Conservation (phyloP, 2,797 vertebrate genomes). For the Gambusia yucatana region DNA sequence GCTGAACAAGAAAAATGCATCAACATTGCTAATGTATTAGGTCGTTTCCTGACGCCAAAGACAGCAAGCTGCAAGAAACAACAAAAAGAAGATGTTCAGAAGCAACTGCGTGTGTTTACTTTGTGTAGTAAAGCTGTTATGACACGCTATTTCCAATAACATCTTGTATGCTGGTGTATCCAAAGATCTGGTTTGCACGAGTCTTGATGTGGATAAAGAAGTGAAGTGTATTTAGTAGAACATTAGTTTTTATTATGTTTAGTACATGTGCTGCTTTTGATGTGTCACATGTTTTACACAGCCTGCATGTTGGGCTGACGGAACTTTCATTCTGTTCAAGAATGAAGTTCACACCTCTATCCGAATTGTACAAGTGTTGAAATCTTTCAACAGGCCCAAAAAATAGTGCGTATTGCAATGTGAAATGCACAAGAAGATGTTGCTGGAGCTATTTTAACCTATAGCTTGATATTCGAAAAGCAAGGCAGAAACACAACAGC, state of each 20-base stretch:
- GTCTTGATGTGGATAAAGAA: background rate
- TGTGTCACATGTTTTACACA: background rate
- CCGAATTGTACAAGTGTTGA: background rate
- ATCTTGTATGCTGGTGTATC: background rate
- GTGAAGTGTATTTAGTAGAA: background rate
- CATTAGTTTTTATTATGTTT: background rate
- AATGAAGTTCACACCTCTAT: background rate
- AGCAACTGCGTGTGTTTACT: background rate
- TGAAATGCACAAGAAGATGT: background rate
- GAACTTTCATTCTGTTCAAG: background rate
- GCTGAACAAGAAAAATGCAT: constrained; percentile 21
- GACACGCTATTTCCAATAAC: too few relatives aligned
- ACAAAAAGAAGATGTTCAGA: background rate
- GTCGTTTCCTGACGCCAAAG: background rate
- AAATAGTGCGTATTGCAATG: background rate
- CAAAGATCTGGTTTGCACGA: background rate
- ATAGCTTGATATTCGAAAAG: background rate
- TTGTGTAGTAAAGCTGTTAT: background rate
- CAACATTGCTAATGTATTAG: constrained; percentile 22
- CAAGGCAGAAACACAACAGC: background rate
- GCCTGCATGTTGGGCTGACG: background rate
- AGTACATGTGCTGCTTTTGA: background rate
- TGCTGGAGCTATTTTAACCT: background rate
- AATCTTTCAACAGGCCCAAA: background rate
- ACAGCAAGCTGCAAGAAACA: background rate